Evolutionary conservation across 2,797 vertebrate species (phyloP).

Genomic region (Pangasius sanitwongsei): DNA sequence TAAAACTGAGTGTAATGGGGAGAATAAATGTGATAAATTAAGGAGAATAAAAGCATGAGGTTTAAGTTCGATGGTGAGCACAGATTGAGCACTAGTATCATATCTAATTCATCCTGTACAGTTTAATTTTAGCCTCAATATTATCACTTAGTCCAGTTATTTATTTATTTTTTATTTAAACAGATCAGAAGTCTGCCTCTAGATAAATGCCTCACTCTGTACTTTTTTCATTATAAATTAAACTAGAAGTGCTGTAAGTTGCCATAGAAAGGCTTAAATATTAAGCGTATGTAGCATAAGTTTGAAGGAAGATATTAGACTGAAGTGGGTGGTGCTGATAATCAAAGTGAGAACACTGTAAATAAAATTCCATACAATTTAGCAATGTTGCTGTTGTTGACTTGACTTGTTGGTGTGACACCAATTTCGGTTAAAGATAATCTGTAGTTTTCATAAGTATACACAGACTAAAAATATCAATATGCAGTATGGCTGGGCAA

Average conservation of each 20-base stretch:
- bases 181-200: neutral
- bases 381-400: no score
- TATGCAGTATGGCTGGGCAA: no score
- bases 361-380: no score
- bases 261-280: neutral
- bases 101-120: neutral
- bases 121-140: neutral
- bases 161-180: neutral
- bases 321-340: neutral
- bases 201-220: neutral
- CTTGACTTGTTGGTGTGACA: no score
- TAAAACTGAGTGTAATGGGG: constrained; percentile 1
- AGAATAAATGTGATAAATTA: neutral
- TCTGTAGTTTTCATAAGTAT: no score
- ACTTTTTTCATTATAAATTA: no score
- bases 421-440: no score
- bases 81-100: neutral
- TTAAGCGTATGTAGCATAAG: neutral
- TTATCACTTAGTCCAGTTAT: neutral
- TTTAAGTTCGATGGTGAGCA: neutral
- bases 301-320: neutral
- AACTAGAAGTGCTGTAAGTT: neutral
- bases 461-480: no score
- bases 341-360: no score
- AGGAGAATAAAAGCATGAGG: constrained; percentile 15